A percentile compares a stretch with the other conserved stretches of the same genome.
Evolutionary conservation across 2,888 invertebrate genomes (phyloP).

Genomic region (Zygaena filipendulae): DNA sequence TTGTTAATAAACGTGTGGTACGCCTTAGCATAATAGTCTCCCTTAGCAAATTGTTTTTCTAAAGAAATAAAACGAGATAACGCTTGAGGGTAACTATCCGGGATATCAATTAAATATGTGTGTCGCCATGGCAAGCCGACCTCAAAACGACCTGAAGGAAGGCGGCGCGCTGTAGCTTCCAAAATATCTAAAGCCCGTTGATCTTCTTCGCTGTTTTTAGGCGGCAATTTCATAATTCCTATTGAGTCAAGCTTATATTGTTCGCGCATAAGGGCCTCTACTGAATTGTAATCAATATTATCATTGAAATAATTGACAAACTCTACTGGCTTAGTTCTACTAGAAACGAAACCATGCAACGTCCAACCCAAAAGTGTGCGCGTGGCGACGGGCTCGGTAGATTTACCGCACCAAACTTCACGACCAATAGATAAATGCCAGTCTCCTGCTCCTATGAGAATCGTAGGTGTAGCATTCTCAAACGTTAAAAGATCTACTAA

Average conservation of each 20-base stretch:
- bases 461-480: not conserved
- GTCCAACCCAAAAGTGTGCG: conserved; percentile 4
- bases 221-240: not conserved
- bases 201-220: not conserved
- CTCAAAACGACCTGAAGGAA: conserved; percentile 12
- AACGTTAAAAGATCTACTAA: not conserved
- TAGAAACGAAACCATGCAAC: conserved; percentile 1
- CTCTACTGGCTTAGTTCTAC: not conserved
- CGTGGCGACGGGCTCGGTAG: conserved; percentile 2
- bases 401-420: not conserved
- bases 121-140: conserved; percentile 18
- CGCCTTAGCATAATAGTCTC: conserved; percentile 6
- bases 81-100: conserved; percentile 14
- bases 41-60: conserved; percentile 13
- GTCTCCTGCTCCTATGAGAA: not conserved
- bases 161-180: conserved; percentile 9
- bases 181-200: conserved; percentile 8
- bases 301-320: not conserved
- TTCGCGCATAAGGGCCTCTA: not conserved
- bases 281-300: not conserved
- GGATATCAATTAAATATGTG: conserved; percentile 5
- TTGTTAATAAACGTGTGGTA: conserved; percentile 16
- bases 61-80: conserved; percentile 13
- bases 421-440: not conserved
- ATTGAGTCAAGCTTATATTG: not conserved